Conservation (phyloP, 2,888 invertebrate species). For the Gandaritis pyraliata region DNA sequence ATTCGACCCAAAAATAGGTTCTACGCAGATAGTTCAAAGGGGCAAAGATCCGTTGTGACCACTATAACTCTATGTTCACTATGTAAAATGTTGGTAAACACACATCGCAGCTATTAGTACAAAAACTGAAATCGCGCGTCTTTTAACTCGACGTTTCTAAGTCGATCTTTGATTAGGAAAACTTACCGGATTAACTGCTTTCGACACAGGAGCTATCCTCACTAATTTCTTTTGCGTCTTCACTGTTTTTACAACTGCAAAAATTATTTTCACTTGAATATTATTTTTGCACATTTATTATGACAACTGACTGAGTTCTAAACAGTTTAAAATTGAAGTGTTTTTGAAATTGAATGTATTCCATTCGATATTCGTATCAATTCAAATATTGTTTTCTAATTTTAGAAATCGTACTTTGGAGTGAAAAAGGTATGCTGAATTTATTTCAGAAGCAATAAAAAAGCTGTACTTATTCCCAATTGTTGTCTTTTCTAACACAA, state of each 20-base stretch:
- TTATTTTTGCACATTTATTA: slow-evolving; percentile 20
- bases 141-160: too few species aligned
- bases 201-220: slow-evolving; percentile 68
- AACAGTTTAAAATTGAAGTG: slow-evolving; percentile 31
- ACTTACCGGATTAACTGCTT: slow-evolving; percentile 57
- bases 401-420: slow-evolving; percentile 1
- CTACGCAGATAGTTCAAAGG: too few species aligned
- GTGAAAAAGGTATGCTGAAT: slow-evolving; percentile 15
- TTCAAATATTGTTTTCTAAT: slow-evolving; percentile 24
- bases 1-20: too few species aligned
- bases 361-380: slow-evolving; percentile 32
- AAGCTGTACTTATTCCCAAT: too few species aligned
- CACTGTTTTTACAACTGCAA: slow-evolving; percentile 46
- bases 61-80: too few species aligned
- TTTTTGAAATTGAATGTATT: slow-evolving; percentile 30
- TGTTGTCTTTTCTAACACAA: too few species aligned
- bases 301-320: slow-evolving; percentile 40
- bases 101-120: too few species aligned
- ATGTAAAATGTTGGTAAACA: too few species aligned
- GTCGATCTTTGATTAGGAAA: not conserved
- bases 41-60: too few species aligned
- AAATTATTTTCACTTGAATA: slow-evolving; percentile 23
- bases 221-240: slow-evolving; percentile 69
- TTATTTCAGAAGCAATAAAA: not conserved
- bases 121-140: not conserved